Evolutionary conservation across 2,113 vertebrate genomes (phyloP).

Genomic region (Grammatotria lemairii): DNA sequence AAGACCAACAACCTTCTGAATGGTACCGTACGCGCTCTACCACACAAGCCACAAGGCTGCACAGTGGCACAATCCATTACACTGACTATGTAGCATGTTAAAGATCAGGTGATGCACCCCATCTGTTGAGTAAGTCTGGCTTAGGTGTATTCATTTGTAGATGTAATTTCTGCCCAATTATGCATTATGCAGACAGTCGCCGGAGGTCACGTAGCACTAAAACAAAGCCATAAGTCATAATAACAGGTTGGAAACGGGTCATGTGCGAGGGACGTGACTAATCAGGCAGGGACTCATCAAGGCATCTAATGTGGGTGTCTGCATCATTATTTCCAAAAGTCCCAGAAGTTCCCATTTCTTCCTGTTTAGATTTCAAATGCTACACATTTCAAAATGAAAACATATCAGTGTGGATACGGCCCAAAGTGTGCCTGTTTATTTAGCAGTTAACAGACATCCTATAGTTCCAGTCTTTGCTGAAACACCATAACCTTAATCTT

Average conservation of each 20-base stretch:
- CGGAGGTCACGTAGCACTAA: not conserved
- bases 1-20: not conserved
- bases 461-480: not conserved
- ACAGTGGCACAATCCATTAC: not conserved
- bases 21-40: rapidly evolving
- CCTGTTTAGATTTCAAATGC: not conserved
- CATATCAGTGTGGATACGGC: not conserved
- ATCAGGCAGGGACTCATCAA: not conserved
- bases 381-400: not conserved
- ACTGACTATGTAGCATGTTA: not conserved
- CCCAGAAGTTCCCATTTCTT: not conserved
- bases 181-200: rapidly evolving
- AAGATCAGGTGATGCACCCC: not conserved
- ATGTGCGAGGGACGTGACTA: not conserved
- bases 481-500: not conserved
- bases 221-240: not conserved
- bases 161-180: not conserved
- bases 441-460: not conserved
- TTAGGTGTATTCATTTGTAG: not conserved
- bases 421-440: not conserved
- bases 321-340: not conserved
- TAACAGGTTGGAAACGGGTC: not conserved
- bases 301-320: not conserved
- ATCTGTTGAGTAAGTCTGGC: not conserved
- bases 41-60: rapidly evolving